Percentiles rank a stretch among this genome's conserved stretches.
Conservation (phyloP, 2,888 invertebrate genomes). For the Thelaira solivaga region DNA sequence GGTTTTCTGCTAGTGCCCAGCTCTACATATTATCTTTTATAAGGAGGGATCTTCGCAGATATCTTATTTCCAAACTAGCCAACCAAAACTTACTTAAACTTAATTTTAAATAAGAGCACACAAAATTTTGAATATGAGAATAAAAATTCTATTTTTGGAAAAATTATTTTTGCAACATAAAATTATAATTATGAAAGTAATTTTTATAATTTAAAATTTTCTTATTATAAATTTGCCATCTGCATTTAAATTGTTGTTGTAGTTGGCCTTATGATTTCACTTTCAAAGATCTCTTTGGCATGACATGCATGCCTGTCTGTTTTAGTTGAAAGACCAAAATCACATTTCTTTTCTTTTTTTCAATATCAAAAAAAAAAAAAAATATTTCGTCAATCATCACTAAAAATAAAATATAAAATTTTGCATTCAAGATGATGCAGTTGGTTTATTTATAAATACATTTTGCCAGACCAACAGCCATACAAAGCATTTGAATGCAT, state of each 20-base stretch:
- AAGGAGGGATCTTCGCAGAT: too few species aligned
- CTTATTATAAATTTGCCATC: not conserved
- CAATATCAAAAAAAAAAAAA: conserved; percentile 22
- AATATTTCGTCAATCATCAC: conserved; percentile 50
- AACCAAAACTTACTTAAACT: too few species aligned
- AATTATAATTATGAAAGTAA: too few species aligned
- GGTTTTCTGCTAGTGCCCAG: too few species aligned
- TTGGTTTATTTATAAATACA: conserved; percentile 32
- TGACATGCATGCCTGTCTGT: not conserved
- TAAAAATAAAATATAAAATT: conserved; percentile 49
- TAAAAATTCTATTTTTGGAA: too few species aligned
- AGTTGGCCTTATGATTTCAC: not conserved
- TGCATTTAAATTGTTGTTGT: not conserved
- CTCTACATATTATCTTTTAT: too few species aligned
- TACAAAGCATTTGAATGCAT: not conserved
- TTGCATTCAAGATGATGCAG: conserved; percentile 30
- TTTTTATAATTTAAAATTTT: not conserved
- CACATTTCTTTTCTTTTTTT: too few species aligned
- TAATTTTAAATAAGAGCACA: too few species aligned
- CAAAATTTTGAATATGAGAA: too few species aligned
- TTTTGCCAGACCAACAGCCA: not conserved
- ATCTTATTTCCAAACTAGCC: too few species aligned
- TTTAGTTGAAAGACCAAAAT: not conserved
- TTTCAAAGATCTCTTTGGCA: not conserved
- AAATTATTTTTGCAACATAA: too few species aligned